Evolutionary conservation across 2,888 invertebrate species (phyloP).

Genomic region (Rhogogaster chlorosoma): DNA sequence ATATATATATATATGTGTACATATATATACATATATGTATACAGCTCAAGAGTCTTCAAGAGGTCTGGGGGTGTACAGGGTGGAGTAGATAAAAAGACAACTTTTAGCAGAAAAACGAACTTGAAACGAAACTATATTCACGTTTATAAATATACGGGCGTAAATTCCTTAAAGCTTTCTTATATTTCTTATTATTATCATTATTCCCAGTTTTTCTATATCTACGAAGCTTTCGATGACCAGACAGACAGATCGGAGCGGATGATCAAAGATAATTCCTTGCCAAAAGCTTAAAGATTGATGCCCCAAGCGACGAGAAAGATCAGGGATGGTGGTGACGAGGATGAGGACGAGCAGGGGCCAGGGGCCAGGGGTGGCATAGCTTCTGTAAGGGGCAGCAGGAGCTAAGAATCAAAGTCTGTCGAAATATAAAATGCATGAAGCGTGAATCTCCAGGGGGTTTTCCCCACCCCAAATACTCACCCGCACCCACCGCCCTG

Average conservation of each 20-base stretch:
- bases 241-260: constrained; percentile 48
- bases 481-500: constrained; percentile 38
- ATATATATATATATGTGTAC: neutral
- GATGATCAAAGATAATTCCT: constrained; percentile 75
- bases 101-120: neutral
- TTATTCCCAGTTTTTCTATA: neutral
- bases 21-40: constrained; percentile 19
- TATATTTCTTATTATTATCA: neutral
- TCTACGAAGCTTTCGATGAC: neutral
- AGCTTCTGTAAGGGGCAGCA: constrained; percentile 34
- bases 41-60: neutral
- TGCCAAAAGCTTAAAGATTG: constrained; percentile 75
- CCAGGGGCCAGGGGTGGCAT: neutral
- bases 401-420: constrained; percentile 74
- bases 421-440: constrained; percentile 77
- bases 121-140: neutral
- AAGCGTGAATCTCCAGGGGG: constrained; percentile 70
- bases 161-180: neutral
- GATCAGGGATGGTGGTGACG: constrained; percentile 50
- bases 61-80: neutral
- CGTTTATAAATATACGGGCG: neutral
- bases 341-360: neutral
- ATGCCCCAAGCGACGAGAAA: constrained; percentile 62
- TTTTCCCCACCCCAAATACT: constrained; percentile 48
- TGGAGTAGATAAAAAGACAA: neutral